Percentiles rank a stretch among this genome's conserved stretches.
These are phyloP conservation scores for Clunio marinus DNA, from an alignment of 2,888 invertebrate genomes.

Conservation along the genomic window DNA sequence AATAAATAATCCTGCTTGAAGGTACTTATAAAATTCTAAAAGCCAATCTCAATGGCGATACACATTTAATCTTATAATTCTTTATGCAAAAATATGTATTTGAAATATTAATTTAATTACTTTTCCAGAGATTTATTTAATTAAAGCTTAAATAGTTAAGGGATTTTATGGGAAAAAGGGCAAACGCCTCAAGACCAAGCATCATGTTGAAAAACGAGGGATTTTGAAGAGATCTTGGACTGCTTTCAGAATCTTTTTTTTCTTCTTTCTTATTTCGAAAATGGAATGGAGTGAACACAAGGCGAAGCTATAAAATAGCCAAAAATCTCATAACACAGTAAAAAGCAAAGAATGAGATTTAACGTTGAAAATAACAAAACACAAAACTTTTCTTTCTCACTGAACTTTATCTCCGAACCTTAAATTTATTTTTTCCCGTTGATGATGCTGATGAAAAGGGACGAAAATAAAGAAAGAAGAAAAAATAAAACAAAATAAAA, in stretches of 20 bases:
- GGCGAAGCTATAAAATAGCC: background rate
- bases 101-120: conserved; percentile 7
- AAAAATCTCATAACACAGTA: background rate
- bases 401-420: conserved; percentile 1
- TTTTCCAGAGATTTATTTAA: conserved; percentile 24
- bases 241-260: background rate
- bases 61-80: too few species aligned
- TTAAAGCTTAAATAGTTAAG: conserved; percentile 34
- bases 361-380: background rate
- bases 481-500: too few species aligned
- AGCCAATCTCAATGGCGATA: too few species aligned
- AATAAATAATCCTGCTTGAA: too few species aligned
- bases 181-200: background rate
- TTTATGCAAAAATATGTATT: background rate
- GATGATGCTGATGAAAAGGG: background rate
- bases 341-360: background rate
- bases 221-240: background rate
- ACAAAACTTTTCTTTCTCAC: background rate
- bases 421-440: background rate
- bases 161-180: background rate
- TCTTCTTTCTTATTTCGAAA: background rate
- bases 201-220: background rate
- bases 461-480: background rate
- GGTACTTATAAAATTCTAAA: too few species aligned
- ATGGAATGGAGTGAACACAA: background rate